Percentiles rank a stretch among this genome's conserved stretches.
Evolutionary conservation across 1,140 invertebrate species (phyloP).

Genomic region (Drosophila suzukii): DNA sequence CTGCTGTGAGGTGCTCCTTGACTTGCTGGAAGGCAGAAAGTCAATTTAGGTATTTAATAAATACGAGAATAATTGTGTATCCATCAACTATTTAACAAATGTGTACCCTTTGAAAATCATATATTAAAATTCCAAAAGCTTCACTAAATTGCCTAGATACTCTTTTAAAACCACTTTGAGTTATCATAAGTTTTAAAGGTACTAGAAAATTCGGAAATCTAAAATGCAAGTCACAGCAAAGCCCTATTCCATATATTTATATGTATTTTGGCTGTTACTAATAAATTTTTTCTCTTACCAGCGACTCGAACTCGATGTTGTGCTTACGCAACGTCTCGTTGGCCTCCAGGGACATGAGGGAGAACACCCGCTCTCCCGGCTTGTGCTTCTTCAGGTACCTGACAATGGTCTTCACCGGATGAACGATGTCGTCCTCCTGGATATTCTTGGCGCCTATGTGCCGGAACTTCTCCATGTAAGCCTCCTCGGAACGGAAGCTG

Average conservation of each 20-base stretch:
- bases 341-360: constrained; percentile 64
- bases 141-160: too few species aligned
- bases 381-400: constrained; percentile 66
- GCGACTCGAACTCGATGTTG: constrained; percentile 67
- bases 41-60: neutral
- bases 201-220: neutral
- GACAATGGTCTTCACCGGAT: constrained; percentile 74
- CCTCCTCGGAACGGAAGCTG: constrained; percentile 82
- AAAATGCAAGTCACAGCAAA: neutral
- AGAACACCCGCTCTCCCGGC: constrained; percentile 58
- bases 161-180: too few species aligned
- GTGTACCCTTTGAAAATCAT: too few species aligned
- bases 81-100: too few species aligned
- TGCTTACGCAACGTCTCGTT: constrained; percentile 75
- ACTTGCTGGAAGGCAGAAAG: constrained; percentile 46
- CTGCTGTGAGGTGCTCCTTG: constrained; percentile 69
- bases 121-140: too few species aligned
- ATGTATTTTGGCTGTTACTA: neutral
- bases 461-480: constrained; percentile 77
- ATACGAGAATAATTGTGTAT: neutral
- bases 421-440: constrained; percentile 63
- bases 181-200: neutral
- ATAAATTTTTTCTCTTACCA: constrained; percentile 49
- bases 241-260: neutral
- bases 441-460: constrained; percentile 60